Percentiles rank a stretch among this genome's conserved stretches.
phyloP scores from a whole-genome alignment of 2,113 vertebrate species.

The Tympanuchus pallidicinctus region DNA sequence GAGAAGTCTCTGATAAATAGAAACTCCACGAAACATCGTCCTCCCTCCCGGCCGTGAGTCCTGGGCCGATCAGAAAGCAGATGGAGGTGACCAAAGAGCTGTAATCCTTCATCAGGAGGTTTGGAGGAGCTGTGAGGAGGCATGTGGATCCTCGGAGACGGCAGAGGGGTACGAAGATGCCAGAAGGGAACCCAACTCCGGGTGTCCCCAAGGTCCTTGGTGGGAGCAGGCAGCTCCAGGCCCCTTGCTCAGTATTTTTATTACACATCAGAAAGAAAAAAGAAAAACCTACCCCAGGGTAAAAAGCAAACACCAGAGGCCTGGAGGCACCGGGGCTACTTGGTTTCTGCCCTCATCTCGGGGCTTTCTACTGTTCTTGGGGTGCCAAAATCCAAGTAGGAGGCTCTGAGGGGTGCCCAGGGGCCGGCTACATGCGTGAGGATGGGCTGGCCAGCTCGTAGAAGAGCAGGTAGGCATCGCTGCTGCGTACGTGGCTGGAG shows the following conservation, averaged over 20 bases:
- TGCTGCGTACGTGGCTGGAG: constrained; percentile 95
- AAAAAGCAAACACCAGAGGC: background rate
- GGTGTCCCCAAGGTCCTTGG: background rate
- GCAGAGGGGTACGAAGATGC: background rate
- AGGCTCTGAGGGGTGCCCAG: background rate
- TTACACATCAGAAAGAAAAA: constrained; percentile 51
- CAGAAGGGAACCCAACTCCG: background rate
- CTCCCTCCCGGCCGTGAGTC: background rate
- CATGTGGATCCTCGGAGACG: background rate
- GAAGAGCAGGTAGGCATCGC: constrained; percentile 96
- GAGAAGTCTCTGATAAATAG: constrained; percentile 37
- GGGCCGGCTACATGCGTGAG: constrained; percentile 84
- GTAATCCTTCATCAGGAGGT: background rate
- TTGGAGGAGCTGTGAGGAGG: background rate
- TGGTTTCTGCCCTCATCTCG: background rate
- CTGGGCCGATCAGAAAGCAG: background rate
- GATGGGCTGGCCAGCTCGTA: constrained; percentile 91
- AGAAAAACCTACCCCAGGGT: background rate
- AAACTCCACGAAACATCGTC: constrained; percentile 22
- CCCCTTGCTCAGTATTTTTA: constrained; percentile 51
- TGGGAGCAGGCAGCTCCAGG: constrained; percentile 15
- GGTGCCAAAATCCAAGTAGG: accelerated
- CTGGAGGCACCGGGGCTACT: background rate
- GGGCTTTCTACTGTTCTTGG: constrained; percentile 5
- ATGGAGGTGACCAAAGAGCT: background rate